Conservation (phyloP, 1,140 invertebrate species). For the Caenorhabditis briggsae region DNA sequence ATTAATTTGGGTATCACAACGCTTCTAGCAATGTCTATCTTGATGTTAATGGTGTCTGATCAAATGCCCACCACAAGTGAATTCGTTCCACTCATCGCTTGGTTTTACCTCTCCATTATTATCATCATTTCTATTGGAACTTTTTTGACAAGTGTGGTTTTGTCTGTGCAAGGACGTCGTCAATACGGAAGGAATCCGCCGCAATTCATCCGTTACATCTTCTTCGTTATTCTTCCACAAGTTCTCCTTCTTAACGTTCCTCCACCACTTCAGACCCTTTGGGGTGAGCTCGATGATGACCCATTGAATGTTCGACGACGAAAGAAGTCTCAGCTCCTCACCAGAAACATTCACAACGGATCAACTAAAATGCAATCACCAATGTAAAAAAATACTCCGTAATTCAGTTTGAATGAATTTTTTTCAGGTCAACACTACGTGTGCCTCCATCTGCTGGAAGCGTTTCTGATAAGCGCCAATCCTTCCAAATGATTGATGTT, state of each 20-base stretch:
- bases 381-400: neutral
- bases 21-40: conserved; percentile 76
- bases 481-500: conserved; percentile 74
- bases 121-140: conserved; percentile 77
- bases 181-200: conserved; percentile 75
- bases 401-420: neutral
- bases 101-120: conserved; percentile 76
- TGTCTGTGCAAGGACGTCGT: conserved; percentile 75
- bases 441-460: conserved; percentile 32
- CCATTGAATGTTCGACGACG: conserved; percentile 61
- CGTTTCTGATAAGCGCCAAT: conserved; percentile 27
- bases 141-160: conserved; percentile 75
- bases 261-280: conserved; percentile 71
- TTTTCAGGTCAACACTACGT: conserved; percentile 51
- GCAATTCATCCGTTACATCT: conserved; percentile 69
- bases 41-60: conserved; percentile 77
- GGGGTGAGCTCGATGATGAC: conserved; percentile 76
- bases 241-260: conserved; percentile 73
- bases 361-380: conserved; percentile 36
- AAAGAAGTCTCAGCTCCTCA: conserved; percentile 1
- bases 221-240: conserved; percentile 70
- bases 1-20: conserved; percentile 70
- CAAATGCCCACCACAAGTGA: conserved; percentile 77
- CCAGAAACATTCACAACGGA: conserved; percentile 34
- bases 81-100: conserved; percentile 77